Conservation (phyloP, 2,888 invertebrate genomes). For the Ichneumon xanthorius region DNA sequence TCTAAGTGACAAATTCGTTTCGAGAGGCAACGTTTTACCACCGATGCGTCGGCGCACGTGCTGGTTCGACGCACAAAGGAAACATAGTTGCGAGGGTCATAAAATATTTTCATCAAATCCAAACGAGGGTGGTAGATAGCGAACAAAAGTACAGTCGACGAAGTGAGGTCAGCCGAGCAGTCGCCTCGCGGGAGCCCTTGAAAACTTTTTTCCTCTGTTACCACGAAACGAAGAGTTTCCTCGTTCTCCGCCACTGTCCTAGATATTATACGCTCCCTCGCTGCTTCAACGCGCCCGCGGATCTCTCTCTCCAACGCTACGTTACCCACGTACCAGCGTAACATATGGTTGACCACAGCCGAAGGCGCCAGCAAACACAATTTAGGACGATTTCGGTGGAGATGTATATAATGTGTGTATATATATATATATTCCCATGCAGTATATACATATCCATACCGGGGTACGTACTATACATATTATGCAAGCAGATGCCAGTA, state of each 20-base stretch:
- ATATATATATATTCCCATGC: background rate
- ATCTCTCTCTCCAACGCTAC: background rate
- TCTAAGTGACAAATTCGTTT: conserved; percentile 15
- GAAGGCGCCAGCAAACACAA: conserved; percentile 29
- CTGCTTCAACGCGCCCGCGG: conserved; percentile 18
- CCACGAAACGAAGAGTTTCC: conserved; percentile 51
- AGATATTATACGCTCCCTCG: conserved; percentile 13
- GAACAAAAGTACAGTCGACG: conserved; percentile 4
- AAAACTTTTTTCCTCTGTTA: conserved; percentile 47
- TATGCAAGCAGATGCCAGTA: background rate
- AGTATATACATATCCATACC: conserved; percentile 3
- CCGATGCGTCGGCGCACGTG: background rate
- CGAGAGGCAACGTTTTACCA: conserved; percentile 7
- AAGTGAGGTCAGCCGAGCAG: conserved; percentile 46
- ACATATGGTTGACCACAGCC: conserved; percentile 37
- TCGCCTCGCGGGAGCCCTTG: conserved; percentile 57
- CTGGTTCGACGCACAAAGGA: background rate
- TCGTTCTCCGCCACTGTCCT: conserved; percentile 29
- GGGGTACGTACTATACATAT: background rate
- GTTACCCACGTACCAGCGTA: conserved; percentile 9
- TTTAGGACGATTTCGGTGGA: conserved; percentile 31
- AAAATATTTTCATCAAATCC: conserved; percentile 42
- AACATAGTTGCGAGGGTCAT: background rate
- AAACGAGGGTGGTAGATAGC: background rate
- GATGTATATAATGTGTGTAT: background rate